A percentile compares a stretch with the other conserved stretches of the same genome.
phyloP scores from a whole-genome alignment of 2,797 vertebrate genomes.

The Fistularia tabacaria region DNA sequence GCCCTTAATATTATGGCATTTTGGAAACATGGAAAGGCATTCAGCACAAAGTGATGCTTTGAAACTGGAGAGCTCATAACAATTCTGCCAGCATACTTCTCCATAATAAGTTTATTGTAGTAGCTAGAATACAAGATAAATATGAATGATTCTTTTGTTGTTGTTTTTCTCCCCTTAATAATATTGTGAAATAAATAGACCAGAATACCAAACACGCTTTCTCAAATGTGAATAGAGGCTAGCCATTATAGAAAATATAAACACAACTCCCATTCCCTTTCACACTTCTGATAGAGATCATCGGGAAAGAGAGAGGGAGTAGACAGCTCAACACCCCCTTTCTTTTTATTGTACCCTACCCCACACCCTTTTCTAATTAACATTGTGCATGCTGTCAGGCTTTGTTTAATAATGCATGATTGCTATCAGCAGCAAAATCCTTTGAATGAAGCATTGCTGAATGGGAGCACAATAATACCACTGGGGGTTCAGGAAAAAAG shows the following conservation, averaged over 20 bases:
- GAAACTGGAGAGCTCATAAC: slow-evolving; percentile 33
- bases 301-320: slow-evolving; percentile 36
- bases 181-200: slow-evolving; percentile 40
- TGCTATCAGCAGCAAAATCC: slow-evolving; percentile 73
- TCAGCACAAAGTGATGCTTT: slow-evolving; percentile 21
- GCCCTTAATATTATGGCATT: slow-evolving; percentile 13
- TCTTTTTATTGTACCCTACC: slow-evolving; percentile 34
- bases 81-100: slow-evolving; percentile 27
- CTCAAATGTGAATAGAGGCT: slow-evolving; percentile 47
- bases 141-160: slow-evolving; percentile 33
- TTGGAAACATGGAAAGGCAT: slow-evolving; percentile 11
- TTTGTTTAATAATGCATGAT: slow-evolving; percentile 80
- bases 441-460: slow-evolving; percentile 71
- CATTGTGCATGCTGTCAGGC: slow-evolving; percentile 76
- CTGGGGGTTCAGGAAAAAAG: slow-evolving; percentile 61
- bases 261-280: slow-evolving; percentile 60
- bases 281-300: slow-evolving; percentile 69
- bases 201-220: slow-evolving; percentile 41
- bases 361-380: slow-evolving; percentile 68
- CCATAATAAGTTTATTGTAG: slow-evolving; percentile 33
- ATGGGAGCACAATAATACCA: slow-evolving; percentile 74
- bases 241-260: slow-evolving; percentile 62
- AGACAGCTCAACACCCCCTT: slow-evolving; percentile 62
- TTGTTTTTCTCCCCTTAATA: slow-evolving; percentile 29
- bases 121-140: slow-evolving; percentile 49